Conservation (phyloP, 2,888 invertebrate genomes). For the Clivina fossor region DNA sequence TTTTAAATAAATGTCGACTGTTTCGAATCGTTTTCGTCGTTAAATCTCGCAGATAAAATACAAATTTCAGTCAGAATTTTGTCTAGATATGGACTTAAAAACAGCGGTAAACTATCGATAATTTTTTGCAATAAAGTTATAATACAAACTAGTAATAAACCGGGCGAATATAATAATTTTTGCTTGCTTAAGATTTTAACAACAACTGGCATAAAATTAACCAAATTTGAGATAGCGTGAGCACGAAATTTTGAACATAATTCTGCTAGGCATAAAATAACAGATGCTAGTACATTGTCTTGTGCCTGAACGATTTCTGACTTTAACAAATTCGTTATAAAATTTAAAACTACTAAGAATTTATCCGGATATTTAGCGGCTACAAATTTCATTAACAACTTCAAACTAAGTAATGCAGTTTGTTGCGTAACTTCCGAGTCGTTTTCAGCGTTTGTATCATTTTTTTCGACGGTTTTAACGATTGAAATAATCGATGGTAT, state of each 20-base stretch:
- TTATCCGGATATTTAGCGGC: conserved; percentile 67
- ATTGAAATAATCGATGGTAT: conserved; percentile 64
- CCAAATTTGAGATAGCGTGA: conserved; percentile 72
- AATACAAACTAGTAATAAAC: conserved; percentile 68
- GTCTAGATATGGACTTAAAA: conserved; percentile 82
- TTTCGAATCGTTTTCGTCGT: conserved; percentile 52
- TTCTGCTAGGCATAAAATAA: conserved; percentile 77
- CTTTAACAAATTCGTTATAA: conserved; percentile 65
- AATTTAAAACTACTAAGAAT: conserved; percentile 71
- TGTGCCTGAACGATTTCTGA: conserved; percentile 56
- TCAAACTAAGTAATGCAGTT: conserved; percentile 78
- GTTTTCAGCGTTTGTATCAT: conserved; percentile 52
- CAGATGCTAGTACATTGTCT: conserved; percentile 73
- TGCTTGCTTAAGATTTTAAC: conserved; percentile 66
- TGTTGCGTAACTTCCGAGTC: conserved; percentile 76
- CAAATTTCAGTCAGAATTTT: conserved; percentile 69
- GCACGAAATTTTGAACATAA: conserved; percentile 74
- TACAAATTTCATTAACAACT: conserved; percentile 73
- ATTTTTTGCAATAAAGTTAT: conserved; percentile 80
- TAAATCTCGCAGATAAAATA: conserved; percentile 59
- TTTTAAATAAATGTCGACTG: conserved; percentile 59
- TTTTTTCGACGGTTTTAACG: conserved; percentile 57
- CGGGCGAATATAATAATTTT: conserved; percentile 61
- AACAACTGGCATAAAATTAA: conserved; percentile 77
- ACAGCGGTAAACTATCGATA: conserved; percentile 77